Base-by-base conservation (phyloP, 2,113 vertebrate species). In the Xiphophorus hellerii region DNA sequence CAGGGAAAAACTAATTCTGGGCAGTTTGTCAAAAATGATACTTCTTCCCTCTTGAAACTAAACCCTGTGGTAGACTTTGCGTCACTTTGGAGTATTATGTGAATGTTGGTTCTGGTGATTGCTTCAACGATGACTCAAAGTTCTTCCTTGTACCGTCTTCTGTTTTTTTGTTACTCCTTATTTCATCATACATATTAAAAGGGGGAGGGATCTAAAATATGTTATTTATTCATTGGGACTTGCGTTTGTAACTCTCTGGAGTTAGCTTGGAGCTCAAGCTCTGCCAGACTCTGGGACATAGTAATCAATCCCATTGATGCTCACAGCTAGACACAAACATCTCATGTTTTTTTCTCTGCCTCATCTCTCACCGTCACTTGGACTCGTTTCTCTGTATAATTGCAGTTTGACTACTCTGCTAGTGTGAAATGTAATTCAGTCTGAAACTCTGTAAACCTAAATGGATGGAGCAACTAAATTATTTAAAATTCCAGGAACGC, bases 181-280 rank as follows among this genome's bases (percentile, higher is more conserved):
- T 83, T 88, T 77, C 77, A 78, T 87, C 54, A 81, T 84, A 88
- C 80, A 87, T 86, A 81, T 84, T 84, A 83, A 90, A 22, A 1
- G 13, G 2, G 13, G 15, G 29, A 87, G 58, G 78, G 33, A 77
- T 69, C 51, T 86, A 44, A 77, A 84, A 83, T 72, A 39, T 77
- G 77, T 92, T 90, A 91, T 88, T 81, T 83, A 78, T 90, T 91
- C 69, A 89, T 86, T 75, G 61, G 64, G 63, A 35, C 17, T 48
- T 31, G 77, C 86, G 78, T 90, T 92, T 90, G 71, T 89, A 3
- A 76, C 82, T 82, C 64, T 66, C 72, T 78, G 73, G 64, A 65
- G 44, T 86, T 88, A 82, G 75, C 74, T 78, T 78, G 58, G 29
- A 75, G 79, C 72, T 77, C 75, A 7, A 42, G 37, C 37, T 67